These are phyloP conservation scores for Australoheros scitulus DNA, from an alignment of 2,113 vertebrate genomes.

Conservation along the genomic window DNA sequence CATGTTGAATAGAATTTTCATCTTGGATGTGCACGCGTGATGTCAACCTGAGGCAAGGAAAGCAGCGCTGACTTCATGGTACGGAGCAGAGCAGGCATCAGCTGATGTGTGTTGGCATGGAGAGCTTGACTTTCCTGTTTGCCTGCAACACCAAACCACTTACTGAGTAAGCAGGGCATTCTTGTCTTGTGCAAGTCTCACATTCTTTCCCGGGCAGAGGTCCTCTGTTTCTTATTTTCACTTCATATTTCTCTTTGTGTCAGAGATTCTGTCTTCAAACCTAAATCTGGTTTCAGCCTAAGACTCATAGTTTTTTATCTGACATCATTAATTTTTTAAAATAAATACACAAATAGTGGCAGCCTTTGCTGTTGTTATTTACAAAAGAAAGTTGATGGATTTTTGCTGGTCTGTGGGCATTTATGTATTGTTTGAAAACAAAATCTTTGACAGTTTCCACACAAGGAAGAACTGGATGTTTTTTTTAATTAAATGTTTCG, in stretches of 20 bases:
- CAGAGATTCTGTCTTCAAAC: too few relatives aligned
- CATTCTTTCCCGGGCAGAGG: background rate
- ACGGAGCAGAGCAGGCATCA: background rate
- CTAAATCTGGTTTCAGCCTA: background rate
- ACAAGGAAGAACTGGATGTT: background rate
- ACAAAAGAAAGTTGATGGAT: background rate
- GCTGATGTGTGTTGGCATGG: background rate
- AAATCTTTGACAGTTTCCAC: background rate
- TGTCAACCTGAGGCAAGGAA: background rate
- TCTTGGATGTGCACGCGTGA: background rate
- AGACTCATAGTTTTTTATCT: background rate
- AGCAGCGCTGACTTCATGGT: background rate
- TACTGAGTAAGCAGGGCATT: background rate
- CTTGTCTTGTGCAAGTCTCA: background rate
- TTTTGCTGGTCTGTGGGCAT: background rate
- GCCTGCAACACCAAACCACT: background rate
- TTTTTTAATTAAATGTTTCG: background rate
- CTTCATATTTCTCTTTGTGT: background rate
- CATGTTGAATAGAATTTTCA: background rate
- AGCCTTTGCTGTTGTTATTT: too few relatives aligned
- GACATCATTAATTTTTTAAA: background rate
- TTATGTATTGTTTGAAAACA: background rate
- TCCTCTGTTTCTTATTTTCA: background rate
- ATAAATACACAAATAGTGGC: background rate
- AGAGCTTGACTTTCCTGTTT: background rate